Base-by-base conservation (phyloP, 2,113 vertebrate species). In the Pogonocichla stellata region DNA sequence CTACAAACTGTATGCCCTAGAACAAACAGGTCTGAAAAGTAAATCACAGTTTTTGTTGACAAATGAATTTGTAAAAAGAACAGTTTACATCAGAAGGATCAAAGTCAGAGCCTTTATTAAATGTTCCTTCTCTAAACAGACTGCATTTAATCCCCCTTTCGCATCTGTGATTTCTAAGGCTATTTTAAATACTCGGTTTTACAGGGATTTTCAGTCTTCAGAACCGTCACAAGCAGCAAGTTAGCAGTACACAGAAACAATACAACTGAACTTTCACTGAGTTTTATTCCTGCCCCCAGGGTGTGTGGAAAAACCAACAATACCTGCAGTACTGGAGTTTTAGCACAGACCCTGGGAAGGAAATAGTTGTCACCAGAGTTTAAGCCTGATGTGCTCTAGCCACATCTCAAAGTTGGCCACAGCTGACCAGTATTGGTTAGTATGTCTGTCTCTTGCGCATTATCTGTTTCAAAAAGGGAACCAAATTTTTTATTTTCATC, bases 31-130 rank as follows among this genome's bases (percentile, higher is more conserved):
- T 71, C 50, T 48, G 73, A 61, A 69, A 87, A 78, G 56, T 70
- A 94, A 88, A 84, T 53, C 67, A 56, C 36, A 56, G 43, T 25
- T 0, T 60, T 47, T 78, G 69, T 88, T 93, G 88, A 83, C 60
- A 90, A 93, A 82, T 83, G 77, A 58, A 43, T 93, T 50, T 92
- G 70, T 91, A 74, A 74, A 80, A 73, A 89, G 86, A 95, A 88
- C 72, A 92, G 57, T 81, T 91, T 90, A 94, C 93, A 91, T 53
- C 86, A 79, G 91, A 87, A 93, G 69, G 95, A 97, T 97, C 93
- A 96, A 97, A 97, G 87, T 98, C 97, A 97, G 98, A 98, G 97
- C 98, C 97, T 98, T 98, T 98, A 98, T 98, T 98, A 96, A 98
- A 97, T 86, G 92, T 96, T 96, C 95, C 92, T 98, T 96, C 97